Evolutionary conservation across 2,797 vertebrate genomes (phyloP).

Genomic region (Tragopan temminckii): DNA sequence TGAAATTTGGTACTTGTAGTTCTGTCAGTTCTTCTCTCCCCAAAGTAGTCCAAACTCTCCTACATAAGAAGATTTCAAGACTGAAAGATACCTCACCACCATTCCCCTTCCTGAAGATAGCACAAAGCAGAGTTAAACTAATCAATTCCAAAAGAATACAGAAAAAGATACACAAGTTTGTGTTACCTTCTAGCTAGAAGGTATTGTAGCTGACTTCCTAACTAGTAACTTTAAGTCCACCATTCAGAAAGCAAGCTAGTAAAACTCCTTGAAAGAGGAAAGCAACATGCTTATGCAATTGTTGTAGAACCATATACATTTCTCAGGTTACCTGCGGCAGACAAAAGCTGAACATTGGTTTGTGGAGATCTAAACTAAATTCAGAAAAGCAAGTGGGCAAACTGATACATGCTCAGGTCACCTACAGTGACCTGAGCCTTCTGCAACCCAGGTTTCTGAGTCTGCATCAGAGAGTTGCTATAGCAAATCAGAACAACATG

Average conservation of each 20-base stretch:
- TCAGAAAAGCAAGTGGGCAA: neutral
- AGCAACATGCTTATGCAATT: neutral
- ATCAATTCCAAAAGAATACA: neutral
- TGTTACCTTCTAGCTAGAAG: neutral
- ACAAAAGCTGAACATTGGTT: neutral
- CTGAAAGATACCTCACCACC: neutral
- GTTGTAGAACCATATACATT: neutral
- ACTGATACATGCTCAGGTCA: neutral
- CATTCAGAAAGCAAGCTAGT: neutral
- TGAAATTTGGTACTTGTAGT: constrained; percentile 92
- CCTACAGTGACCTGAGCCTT: neutral
- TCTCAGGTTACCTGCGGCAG: neutral
- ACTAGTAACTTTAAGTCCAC: neutral
- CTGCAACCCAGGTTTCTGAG: neutral
- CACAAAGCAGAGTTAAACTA: neutral
- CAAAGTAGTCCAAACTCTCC: constrained; percentile 95
- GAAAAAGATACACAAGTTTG: neutral
- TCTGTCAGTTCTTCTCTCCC: constrained; percentile 93
- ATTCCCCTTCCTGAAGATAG: fast-evolving
- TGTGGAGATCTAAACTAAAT: neutral
- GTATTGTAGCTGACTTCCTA: too few species aligned
- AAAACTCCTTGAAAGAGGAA: neutral
- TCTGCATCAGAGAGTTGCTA: fast-evolving
- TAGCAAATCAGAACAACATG: neutral
- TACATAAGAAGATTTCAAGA: constrained; percentile 47